These are phyloP conservation scores for Anser brachyrhynchus DNA, from an alignment of 2,113 vertebrate species.

Conservation along the genomic window DNA sequence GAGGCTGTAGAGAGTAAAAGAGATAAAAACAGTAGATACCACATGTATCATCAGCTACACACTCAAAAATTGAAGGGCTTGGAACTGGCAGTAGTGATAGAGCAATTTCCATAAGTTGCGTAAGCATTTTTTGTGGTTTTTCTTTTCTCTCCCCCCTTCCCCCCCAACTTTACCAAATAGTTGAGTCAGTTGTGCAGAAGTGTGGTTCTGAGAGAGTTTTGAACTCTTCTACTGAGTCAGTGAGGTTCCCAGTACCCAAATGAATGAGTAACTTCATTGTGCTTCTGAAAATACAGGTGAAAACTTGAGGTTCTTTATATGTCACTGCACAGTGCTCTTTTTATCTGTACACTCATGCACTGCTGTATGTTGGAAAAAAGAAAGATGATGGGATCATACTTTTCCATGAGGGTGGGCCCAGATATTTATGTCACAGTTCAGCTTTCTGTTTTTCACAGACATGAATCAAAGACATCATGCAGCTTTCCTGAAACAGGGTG, in stretches of 20 bases:
- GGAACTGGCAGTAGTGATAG: background rate
- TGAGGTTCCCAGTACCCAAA: background rate
- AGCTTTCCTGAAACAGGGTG: background rate
- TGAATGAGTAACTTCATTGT: background rate
- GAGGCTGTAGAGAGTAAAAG: background rate
- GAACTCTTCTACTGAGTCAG: background rate
- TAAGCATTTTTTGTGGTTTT: background rate
- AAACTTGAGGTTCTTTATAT: background rate
- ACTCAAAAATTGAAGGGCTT: background rate
- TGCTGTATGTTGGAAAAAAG: background rate
- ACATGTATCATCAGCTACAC: background rate
- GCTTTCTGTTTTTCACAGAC: background rate
- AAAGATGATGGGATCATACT: accelerated
- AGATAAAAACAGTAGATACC: background rate
- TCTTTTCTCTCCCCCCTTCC: background rate
- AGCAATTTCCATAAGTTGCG: background rate
- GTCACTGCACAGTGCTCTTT: accelerated
- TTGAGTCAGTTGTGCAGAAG: background rate
- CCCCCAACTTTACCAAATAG: background rate
- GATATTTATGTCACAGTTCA: background rate
- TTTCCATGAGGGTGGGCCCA: background rate
- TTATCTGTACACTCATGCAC: background rate
- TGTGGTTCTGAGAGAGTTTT: background rate
- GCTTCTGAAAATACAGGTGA: background rate
- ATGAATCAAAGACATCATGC: background rate